phyloP scores from a whole-genome alignment of 2,113 vertebrate species.

The Oxyura jamaicensis region DNA sequence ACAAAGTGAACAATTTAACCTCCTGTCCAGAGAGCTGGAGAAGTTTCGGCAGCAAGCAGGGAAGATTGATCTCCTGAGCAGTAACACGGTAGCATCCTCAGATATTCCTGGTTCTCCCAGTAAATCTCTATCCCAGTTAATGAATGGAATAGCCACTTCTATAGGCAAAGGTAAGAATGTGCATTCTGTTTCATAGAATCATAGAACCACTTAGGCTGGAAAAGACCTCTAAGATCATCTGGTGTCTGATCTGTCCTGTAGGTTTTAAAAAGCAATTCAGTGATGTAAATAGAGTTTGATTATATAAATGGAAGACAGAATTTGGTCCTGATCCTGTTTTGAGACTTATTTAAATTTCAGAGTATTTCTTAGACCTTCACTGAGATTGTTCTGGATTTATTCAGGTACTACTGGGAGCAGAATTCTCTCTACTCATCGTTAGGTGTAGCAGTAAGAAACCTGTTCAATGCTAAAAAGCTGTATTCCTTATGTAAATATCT shows the following conservation, averaged over 20 bases:
- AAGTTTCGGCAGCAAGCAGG: conserved; percentile 91
- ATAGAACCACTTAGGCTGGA: too few relatives aligned
- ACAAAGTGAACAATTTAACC: conserved; percentile 96
- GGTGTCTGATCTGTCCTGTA: not conserved
- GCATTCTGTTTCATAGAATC: too few relatives aligned
- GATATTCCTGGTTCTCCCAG: conserved; percentile 78
- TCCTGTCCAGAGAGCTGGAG: conserved; percentile 93
- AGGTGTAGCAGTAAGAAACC: not conserved
- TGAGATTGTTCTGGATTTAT: not conserved
- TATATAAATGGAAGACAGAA: not conserved
- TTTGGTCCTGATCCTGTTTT: not conserved
- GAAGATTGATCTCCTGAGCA: conserved; percentile 87
- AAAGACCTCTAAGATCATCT: too few relatives aligned
- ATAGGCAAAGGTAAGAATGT: conserved; percentile 83
- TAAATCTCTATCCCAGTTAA: conserved; percentile 85
- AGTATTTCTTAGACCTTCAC: not conserved
- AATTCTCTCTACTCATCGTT: not conserved
- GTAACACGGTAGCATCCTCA: conserved; percentile 69
- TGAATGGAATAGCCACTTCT: conserved; percentile 90
- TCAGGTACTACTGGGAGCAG: not conserved
- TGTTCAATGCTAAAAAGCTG: not conserved
- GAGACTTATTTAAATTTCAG: not conserved
- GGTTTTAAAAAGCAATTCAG: not conserved
- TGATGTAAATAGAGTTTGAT: not conserved
- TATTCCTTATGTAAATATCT: not conserved